phyloP scores from a whole-genome alignment of 2,113 vertebrate genomes.

The Microtus pennsylvanicus region DNA sequence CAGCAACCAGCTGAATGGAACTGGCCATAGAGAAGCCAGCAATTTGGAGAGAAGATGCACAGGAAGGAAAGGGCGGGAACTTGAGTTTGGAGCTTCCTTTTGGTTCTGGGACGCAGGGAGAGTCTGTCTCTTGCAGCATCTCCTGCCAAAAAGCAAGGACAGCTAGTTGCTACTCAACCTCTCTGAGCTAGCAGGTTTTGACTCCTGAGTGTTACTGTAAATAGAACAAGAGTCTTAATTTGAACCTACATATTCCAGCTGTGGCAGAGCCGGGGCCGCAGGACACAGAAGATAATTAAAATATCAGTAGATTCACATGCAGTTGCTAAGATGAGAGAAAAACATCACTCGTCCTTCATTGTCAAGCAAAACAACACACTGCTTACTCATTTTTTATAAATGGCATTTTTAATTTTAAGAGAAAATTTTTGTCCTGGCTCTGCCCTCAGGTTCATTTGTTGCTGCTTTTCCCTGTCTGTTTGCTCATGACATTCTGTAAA shows the following conservation, averaged over 20 bases:
- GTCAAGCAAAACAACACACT: slow-evolving; percentile 22
- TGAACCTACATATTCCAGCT: neutral
- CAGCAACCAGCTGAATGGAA: neutral
- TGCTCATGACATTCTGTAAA: neutral
- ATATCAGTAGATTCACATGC: neutral
- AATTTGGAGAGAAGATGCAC: neutral
- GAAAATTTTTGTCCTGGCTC: neutral
- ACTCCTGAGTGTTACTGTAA: neutral
- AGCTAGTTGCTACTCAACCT: neutral
- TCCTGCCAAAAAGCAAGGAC: neutral
- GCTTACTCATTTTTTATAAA: neutral
- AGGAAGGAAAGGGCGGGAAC: neutral
- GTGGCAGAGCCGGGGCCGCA: neutral
- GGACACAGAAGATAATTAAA: neutral
- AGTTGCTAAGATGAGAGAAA: neutral
- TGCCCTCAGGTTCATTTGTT: neutral
- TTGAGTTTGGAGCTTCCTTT: neutral
- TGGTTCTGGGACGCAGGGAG: neutral
- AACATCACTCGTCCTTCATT: neutral
- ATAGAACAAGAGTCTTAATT: neutral
- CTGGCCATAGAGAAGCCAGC: neutral
- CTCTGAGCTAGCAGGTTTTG: neutral
- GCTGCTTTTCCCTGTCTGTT: neutral
- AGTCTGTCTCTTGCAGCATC: neutral
- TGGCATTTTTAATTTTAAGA: neutral